phyloP scores from a whole-genome alignment of 2,797 vertebrate species.

The Cirrhinus mrigala region DNA sequence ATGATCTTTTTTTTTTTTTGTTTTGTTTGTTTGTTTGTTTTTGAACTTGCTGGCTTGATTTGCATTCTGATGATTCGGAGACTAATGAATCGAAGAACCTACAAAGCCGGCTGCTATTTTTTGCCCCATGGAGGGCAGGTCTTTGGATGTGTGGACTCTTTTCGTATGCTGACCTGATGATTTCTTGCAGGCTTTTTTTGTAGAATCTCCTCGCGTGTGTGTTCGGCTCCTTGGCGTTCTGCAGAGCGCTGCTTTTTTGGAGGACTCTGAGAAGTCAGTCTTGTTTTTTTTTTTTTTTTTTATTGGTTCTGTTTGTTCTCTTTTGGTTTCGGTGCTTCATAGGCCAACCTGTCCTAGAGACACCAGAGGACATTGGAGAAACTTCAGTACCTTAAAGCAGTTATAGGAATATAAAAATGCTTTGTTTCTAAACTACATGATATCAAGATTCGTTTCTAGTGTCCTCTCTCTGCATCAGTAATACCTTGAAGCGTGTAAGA shows the following conservation, averaged over 20 bases:
- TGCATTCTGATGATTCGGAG: constrained; percentile 68
- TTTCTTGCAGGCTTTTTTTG: constrained; percentile 78
- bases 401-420: constrained; percentile 77
- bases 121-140: constrained; percentile 62
- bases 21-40: constrained; percentile 49
- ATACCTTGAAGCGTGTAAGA: constrained; percentile 75
- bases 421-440: constrained; percentile 76
- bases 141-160: constrained; percentile 72
- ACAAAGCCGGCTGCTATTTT: constrained; percentile 57
- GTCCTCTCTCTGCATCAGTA: constrained; percentile 79
- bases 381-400: constrained; percentile 76
- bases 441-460: constrained; percentile 77
- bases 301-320: constrained; percentile 69
- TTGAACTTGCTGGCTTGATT: constrained; percentile 69
- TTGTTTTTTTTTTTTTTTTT: constrained; percentile 46
- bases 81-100: constrained; percentile 54
- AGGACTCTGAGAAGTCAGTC: constrained; percentile 77
- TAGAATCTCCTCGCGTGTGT: constrained; percentile 75
- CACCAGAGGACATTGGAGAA: constrained; percentile 72
- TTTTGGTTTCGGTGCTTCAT: constrained; percentile 83
- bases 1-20: constrained; percentile 62
- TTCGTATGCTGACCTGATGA: constrained; percentile 70
- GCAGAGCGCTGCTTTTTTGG: constrained; percentile 86
- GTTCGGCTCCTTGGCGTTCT: constrained; percentile 86
- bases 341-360: constrained; percentile 77